Conservation (phyloP, 2,113 vertebrate species). For the Scartelaos histophorus region DNA sequence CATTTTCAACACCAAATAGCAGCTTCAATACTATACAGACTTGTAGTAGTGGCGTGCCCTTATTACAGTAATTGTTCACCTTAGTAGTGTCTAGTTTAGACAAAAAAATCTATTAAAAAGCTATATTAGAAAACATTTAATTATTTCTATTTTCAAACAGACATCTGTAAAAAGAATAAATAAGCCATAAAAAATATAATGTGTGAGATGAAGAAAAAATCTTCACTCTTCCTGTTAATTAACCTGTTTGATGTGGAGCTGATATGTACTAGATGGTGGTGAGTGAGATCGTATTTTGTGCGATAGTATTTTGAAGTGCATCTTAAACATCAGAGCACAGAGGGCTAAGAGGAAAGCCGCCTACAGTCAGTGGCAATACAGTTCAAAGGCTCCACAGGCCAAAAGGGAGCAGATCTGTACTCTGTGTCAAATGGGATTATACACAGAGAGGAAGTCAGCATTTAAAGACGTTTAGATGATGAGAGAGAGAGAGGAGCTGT, state of each 20-base stretch:
- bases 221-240: neutral
- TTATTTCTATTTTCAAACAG: too few species aligned
- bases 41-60: too few species aligned
- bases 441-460: slow-evolving; percentile 35
- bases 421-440: slow-evolving; percentile 51
- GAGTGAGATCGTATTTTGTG: neutral
- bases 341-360: slow-evolving; percentile 6
- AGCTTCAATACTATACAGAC: too few species aligned
- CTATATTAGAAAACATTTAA: too few species aligned
- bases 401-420: slow-evolving; percentile 42
- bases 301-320: neutral
- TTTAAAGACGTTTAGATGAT: slow-evolving; percentile 40
- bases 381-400: slow-evolving; percentile 57
- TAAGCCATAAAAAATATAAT: neutral
- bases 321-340: neutral
- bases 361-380: slow-evolving; percentile 27
- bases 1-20: too few species aligned
- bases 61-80: too few species aligned
- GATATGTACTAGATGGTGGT: neutral
- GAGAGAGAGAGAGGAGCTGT: slow-evolving; percentile 16
- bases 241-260: neutral
- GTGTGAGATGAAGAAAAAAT: neutral
- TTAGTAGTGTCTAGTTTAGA: too few species aligned
- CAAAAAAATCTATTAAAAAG: too few species aligned
- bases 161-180: too few species aligned